Evolutionary conservation across 2,888 invertebrate genomes (phyloP).

Genomic region (Chydorus sphaericus): DNA sequence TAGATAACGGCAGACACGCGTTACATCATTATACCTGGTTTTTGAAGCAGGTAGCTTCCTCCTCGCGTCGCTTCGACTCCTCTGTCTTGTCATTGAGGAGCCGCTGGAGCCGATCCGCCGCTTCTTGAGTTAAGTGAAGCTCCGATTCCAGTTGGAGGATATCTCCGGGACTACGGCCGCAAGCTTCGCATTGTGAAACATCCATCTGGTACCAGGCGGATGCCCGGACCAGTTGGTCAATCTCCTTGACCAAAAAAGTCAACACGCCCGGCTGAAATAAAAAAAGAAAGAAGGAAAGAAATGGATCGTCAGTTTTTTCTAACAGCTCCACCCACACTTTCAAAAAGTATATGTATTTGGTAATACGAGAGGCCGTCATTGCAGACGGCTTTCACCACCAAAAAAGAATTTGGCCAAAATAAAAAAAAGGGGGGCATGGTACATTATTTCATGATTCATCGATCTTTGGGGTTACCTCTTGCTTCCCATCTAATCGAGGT

Average conservation of each 20-base stretch:
- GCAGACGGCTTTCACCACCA: too few species aligned
- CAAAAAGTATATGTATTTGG: too few species aligned
- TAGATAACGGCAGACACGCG: too few species aligned
- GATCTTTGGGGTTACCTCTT: too few species aligned
- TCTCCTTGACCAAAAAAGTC: conserved; percentile 26
- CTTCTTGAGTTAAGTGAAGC: conserved; percentile 30
- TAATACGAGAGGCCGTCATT: too few species aligned
- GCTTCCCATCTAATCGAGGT: conserved; percentile 17
- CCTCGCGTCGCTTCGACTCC: conserved; percentile 64
- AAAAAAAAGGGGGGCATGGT: too few species aligned
- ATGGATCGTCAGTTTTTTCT: too few species aligned
- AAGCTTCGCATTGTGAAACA: conserved; percentile 13
- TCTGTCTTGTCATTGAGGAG: conserved; percentile 60
- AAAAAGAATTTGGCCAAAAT: too few species aligned
- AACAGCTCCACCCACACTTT: too few species aligned
- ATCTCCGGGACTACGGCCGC: conserved; percentile 16
- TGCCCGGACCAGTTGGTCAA: conserved; percentile 31
- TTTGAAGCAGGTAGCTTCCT: conserved; percentile 42
- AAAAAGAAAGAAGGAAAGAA: not conserved
- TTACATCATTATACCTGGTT: not conserved
- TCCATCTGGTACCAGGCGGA: conserved; percentile 23
- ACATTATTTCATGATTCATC: too few species aligned
- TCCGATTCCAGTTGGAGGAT: conserved; percentile 27
- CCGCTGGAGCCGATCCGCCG: conserved; percentile 55
- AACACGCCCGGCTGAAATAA: conserved; percentile 23